These are phyloP conservation scores for Macaca mulatta DNA, from an alignment of 2,113 vertebrate genomes.

Conservation along the genomic window DNA sequence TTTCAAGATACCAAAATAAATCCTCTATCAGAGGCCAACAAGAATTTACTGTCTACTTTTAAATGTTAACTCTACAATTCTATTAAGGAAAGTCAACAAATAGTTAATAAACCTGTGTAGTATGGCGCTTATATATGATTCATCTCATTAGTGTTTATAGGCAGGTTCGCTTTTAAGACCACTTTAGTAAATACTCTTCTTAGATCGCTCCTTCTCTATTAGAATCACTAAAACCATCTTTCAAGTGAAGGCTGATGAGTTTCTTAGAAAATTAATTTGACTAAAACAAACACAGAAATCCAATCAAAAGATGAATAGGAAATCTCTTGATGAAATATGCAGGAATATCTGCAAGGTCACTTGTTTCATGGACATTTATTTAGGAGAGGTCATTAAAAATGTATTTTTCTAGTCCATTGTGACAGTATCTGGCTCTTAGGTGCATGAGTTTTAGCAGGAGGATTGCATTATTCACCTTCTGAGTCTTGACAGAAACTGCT, in stretches of 20 bases:
- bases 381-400: neutral
- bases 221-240: neutral
- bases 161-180: neutral
- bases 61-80: constrained; percentile 6
- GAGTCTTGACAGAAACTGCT: neutral
- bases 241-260: neutral
- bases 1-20: constrained; percentile 40
- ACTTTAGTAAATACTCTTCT: neutral
- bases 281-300: neutral
- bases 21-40: neutral
- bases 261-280: neutral
- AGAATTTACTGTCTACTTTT: constrained; percentile 2
- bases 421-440: neutral
- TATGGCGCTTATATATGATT: neutral
- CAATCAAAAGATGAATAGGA: neutral
- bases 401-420: neutral
- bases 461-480: neutral
- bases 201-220: neutral
- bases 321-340: neutral
- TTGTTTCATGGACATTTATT: neutral
- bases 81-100: constrained; percentile 47
- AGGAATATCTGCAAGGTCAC: neutral
- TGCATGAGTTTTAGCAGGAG: neutral
- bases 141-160: neutral
- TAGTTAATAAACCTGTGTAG: neutral